Evolutionary conservation across 2,113 vertebrate genomes (phyloP).

Genomic region (Nibea coibor): DNA sequence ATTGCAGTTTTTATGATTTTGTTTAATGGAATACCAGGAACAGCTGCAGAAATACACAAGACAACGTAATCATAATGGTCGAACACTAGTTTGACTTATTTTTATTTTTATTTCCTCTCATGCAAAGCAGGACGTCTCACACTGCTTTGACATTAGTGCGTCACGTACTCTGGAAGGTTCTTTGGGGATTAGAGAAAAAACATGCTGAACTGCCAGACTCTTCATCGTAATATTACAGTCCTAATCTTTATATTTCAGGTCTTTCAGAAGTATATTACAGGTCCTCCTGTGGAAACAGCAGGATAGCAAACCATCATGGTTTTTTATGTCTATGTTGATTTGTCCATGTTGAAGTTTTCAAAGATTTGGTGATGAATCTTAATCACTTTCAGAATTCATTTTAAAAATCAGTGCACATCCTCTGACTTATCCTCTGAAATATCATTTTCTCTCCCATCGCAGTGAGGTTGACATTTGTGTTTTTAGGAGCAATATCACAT

Average conservation of each 20-base stretch:
- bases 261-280: not conserved
- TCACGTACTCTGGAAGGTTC: not conserved
- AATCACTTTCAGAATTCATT: no score
- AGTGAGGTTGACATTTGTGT: not conserved
- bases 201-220: not conserved
- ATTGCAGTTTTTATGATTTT: constrained; percentile 37
- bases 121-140: not conserved
- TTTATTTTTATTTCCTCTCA: not conserved
- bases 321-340: not conserved
- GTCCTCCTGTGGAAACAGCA: not conserved
- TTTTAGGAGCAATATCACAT: not conserved
- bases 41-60: constrained; percentile 13
- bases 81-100: constrained; percentile 11
- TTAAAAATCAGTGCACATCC: no score
- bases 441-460: not conserved
- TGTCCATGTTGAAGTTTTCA: no score
- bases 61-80: not conserved
- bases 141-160: not conserved
- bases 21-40: not conserved
- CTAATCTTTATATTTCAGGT: not conserved
- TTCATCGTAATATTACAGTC: not conserved
- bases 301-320: not conserved
- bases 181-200: not conserved
- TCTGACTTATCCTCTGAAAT: not conserved
- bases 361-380: not conserved